Evolutionary conservation across 2,888 invertebrate genomes (phyloP), one percentile per base, ranked within the genome.

Genomic region (Watsonalla cultraria): DNA sequence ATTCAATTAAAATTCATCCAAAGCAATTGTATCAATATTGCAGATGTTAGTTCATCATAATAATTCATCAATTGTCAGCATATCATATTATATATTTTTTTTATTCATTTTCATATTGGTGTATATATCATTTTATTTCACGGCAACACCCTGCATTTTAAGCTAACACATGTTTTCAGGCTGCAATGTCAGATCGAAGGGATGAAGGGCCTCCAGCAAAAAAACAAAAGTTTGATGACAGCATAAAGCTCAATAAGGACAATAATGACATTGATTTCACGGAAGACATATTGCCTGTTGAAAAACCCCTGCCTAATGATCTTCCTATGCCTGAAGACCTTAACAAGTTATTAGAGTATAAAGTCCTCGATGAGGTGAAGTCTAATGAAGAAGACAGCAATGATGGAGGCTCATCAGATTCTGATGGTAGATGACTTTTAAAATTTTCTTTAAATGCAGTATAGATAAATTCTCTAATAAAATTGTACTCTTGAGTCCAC

Each of bases 291-390:
- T 48, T 47, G n/a, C 58, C 55, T n/a, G 54, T 56, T 2, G 57
- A 55, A 0, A 59, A 61, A 15, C 63, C 62, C 45, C 56, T 66
- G 34, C 52, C 58, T 5, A 58, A 63, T 5, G 78, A 84, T 53
- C 75, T 72, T 52, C 78, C 86, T 1, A 78, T 69, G 7, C 64
- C 67, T 0, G 84, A 84, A 47, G 88, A 90, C 55, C 46, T 88
- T 46, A 77, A 86, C 39, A 78, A 75, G 52, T 67, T 91, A 5
- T 71, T 79, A 50, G 87, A 91, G 66, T 90, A 90, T 64, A 78
- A 84, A 57, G 86, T 91, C 0, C 64, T 91, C 52, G 91, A 91
- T 56, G 91, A 91, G 64, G 84, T 89, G 5, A 86, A 82, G 59
- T 82, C 84, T 0, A 82, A 88, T 24, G 89, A 90, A 52, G 87